Evolutionary conservation across 1,140 invertebrate species (phyloP).

Genomic region (Leptinotarsa undecemlineata): DNA sequence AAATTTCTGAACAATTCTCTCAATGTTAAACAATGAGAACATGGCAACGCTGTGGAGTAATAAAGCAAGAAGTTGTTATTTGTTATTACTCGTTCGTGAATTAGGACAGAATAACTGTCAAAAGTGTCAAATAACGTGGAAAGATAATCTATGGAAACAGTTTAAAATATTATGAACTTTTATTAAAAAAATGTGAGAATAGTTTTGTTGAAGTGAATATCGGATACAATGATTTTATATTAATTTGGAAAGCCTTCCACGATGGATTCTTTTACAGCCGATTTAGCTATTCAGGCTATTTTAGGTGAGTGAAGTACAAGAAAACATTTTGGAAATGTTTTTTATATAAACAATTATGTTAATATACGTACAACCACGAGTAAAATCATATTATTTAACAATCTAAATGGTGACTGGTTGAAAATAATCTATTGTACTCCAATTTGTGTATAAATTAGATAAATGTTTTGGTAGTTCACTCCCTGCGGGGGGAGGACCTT

Average conservation of each 20-base stretch:
- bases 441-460: slow-evolving; percentile 7
- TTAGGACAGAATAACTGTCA: background rate
- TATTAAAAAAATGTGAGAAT: slow-evolving; percentile 39
- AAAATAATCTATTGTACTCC: background rate
- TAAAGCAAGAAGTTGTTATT: too few relatives aligned
- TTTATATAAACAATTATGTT: background rate
- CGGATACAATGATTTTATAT: slow-evolving; percentile 35
- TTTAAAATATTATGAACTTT: slow-evolving; percentile 35
- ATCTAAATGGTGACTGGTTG: background rate
- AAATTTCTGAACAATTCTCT: too few relatives aligned
- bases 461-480: background rate
- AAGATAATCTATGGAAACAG: slow-evolving; percentile 34
- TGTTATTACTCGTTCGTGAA: too few relatives aligned
- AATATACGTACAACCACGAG: too few relatives aligned
- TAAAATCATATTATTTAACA: too few relatives aligned
- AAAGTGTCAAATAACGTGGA: slow-evolving; percentile 43
- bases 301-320: slow-evolving; percentile 45
- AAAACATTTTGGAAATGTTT: background rate
- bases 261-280: slow-evolving; percentile 48
- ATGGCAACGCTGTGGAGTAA: too few relatives aligned
- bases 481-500: slow-evolving; percentile 8
- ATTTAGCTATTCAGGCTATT: slow-evolving; percentile 47
- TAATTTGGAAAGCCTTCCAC: slow-evolving; percentile 19
- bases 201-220: slow-evolving; percentile 24
- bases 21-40: too few relatives aligned